Evolutionary conservation across 2,888 invertebrate genomes (phyloP).

Genomic region (Tyria jacobaeae): DNA sequence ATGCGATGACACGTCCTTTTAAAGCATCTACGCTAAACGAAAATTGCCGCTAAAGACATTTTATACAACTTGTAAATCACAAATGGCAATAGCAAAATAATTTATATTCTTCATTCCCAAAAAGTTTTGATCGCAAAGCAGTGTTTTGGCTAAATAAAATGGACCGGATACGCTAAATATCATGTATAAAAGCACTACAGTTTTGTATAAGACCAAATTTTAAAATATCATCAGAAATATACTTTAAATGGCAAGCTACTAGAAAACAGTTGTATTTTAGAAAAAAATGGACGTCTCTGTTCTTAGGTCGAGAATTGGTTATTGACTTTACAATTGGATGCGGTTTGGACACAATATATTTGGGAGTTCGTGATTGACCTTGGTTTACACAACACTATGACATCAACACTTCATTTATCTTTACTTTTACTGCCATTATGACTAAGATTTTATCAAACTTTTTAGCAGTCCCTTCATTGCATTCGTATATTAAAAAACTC

Average conservation of each 20-base stretch:
- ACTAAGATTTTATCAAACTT: constrained; percentile 73
- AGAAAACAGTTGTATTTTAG: constrained; percentile 78
- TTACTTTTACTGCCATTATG: constrained; percentile 57
- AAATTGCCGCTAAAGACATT: constrained; percentile 61
- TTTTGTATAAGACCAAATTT: constrained; percentile 82
- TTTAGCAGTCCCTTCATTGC: constrained; percentile 77
- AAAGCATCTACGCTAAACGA: constrained; percentile 68
- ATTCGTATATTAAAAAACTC: constrained; percentile 77
- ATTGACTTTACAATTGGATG: constrained; percentile 77
- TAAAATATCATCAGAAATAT: constrained; percentile 83
- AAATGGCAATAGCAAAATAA: constrained; percentile 83
- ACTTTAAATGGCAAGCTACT: constrained; percentile 84
- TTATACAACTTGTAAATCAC: constrained; percentile 66
- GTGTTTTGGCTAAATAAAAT: constrained; percentile 85
- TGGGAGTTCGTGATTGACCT: constrained; percentile 51
- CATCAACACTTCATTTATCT: constrained; percentile 56
- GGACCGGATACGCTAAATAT: constrained; percentile 84
- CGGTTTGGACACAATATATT: constrained; percentile 69
- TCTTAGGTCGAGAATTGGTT: constrained; percentile 84
- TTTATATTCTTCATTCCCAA: constrained; percentile 53
- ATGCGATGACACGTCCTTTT: constrained; percentile 70
- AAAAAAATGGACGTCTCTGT: constrained; percentile 86
- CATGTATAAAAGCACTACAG: constrained; percentile 85
- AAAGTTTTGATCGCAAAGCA: constrained; percentile 80
- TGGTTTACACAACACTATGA: constrained; percentile 44